Base-by-base conservation (phyloP, 2,797 vertebrate species). In the Parambassis ranga region DNA sequence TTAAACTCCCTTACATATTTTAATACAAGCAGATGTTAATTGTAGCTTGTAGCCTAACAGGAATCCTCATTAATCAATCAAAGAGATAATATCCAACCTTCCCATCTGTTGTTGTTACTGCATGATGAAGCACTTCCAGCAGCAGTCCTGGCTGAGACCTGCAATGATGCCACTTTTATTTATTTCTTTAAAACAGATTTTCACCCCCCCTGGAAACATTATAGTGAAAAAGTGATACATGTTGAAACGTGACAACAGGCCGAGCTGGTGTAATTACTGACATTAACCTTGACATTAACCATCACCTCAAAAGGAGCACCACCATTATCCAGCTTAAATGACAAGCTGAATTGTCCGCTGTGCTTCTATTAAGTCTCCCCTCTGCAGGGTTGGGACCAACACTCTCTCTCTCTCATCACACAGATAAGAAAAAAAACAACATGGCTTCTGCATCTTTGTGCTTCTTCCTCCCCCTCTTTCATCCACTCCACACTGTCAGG, bases 401-500 rank as follows among this genome's bases (percentile, higher is more conserved):
- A 62, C 8, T 2, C 33, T 9, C 1, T 53, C 35, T 22, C n/a
- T 3, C 37, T 4, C 27, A 33, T 3, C 53, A 31, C 19, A 13
- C 48, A 41, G 28, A 19, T 37, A 15, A 36, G 32, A n/a, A 15
- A 20, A 32, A 39, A 23, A 50, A 63, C 20, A 50, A 47, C 11
- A 28, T 3, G n/a, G 11, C 46, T 8, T 30, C 47, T 10, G 30
- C 43, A 23, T 50, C 43, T 50, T 24, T 19, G 22, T 14, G 18
- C 28, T 27, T 58, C 49, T 7, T 51, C 33, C 35, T 41, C 18
- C 35, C 41, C 18, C 35, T 5, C 61, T 33, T 37, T 52, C 70
- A 46, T 55, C 37, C 16, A 47, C 52, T 31, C 39, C 36, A 22
- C 14, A 48, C 70, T 81, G 77, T 81, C 82, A 81, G 56, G 5